Evolutionary conservation across 53 echinoderm and acorn worm genomes (phyloP), one percentile per base, ranked within the genome.

Genomic region (Zoroaster sp.): DNA sequence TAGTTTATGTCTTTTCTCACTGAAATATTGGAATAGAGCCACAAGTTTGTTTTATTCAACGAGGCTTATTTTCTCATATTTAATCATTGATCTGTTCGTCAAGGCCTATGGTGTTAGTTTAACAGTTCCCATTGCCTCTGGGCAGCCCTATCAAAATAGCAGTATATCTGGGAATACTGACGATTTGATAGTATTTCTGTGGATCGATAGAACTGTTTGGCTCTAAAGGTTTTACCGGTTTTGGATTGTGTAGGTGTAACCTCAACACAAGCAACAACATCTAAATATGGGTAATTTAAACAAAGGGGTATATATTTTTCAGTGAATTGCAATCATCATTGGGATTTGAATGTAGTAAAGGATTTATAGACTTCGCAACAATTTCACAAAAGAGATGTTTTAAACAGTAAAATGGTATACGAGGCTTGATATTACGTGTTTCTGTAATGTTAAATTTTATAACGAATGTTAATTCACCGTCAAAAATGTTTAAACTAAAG

Each of bases 201-300:
- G n/a, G n/a, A n/a, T n/a, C n/a, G n/a, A n/a, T n/a, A n/a, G n/a
- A n/a, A n/a, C 37, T 31, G 15, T 35, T 14, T 35, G 30, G 18
- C 71, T 38, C 17, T 0, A 18, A n/a, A 18, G 35, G 37, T n/a
- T 37, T 35, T 36, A 33, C 35, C 18, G 15, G 71, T 33, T 36
- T 18, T 35, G 18, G 32, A 28, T 37, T 15, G 23, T 79, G 63
- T 63, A 37, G 23, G 20, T 9, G 53, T 36, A 79, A 25, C 63
- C 40, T 17, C 53, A 63, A 40, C 15, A 31, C 23, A 2, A 7
- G 63, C 63, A 18, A 79, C 11, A 79, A 79, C 79, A 79, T 28
- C 79, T 79, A 79, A 51, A 79, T 79, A 14, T 54, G 59, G 79
- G 5, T 63, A 37, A 36, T 55, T 55, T 79, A 38, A 59, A 17